phyloP scores from a whole-genome alignment of 1,140 invertebrate species.

The Orchestia grillus region DNA sequence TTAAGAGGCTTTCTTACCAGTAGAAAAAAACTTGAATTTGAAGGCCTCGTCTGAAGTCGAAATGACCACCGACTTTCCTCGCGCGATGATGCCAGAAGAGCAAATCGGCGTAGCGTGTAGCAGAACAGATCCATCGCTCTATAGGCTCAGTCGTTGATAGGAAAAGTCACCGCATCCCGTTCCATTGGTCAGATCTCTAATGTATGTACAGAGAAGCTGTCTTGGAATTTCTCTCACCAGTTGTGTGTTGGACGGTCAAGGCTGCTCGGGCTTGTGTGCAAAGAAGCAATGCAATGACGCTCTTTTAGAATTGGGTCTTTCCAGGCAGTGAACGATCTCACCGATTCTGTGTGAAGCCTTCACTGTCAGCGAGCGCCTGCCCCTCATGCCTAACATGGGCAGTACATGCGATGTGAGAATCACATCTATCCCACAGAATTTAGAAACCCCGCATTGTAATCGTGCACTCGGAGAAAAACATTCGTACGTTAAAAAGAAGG shows the following conservation, averaged over 20 bases:
- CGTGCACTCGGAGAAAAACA: neutral
- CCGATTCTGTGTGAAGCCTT: neutral
- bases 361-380: neutral
- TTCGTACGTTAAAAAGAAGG: neutral
- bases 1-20: neutral
- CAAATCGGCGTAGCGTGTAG: neutral
- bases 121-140: neutral
- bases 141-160: conserved; percentile 1
- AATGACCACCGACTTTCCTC: neutral
- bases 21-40: neutral
- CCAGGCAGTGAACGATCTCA: neutral
- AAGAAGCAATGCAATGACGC: conserved; percentile 37
- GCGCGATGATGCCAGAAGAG: neutral
- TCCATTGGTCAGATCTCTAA: neutral
- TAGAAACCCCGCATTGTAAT: neutral
- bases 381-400: neutral
- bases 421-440: neutral
- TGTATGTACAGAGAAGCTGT: conserved; percentile 9
- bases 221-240: conserved; percentile 11
- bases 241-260: conserved; percentile 43
- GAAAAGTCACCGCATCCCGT: neutral
- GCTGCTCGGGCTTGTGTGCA: conserved; percentile 19
- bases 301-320: conserved; percentile 50
- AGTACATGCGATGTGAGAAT: neutral
- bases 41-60: neutral